A percentile compares a stretch with the other conserved stretches of the same genome.
Evolutionary conservation across 2,113 vertebrate genomes (phyloP).

Genomic region (Fregata magnificens): DNA sequence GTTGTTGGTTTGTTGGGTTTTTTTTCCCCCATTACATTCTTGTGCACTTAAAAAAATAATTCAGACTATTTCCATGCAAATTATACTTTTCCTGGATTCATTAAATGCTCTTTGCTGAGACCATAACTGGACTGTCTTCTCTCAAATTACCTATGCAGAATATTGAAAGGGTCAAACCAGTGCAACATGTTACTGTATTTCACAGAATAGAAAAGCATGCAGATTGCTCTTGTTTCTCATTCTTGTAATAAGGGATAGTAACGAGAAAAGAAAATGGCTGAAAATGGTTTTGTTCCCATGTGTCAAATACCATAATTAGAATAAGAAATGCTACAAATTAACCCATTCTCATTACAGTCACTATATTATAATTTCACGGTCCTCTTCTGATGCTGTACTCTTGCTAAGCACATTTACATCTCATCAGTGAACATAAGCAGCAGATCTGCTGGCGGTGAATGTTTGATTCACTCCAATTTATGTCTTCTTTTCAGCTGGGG

Average conservation of each 20-base stretch:
- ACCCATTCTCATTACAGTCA: constrained; percentile 54
- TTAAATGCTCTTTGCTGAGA: constrained; percentile 67
- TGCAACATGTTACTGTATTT: constrained; percentile 34
- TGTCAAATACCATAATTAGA: constrained; percentile 60
- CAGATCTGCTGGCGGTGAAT: constrained; percentile 6
- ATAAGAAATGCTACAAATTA: constrained; percentile 63
- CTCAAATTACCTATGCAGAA: constrained; percentile 51
- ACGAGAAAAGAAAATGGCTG: constrained; percentile 43
- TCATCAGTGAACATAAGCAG: constrained; percentile 37
- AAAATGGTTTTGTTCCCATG: constrained; percentile 30
- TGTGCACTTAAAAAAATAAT: constrained; percentile 31
- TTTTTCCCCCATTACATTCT: neutral
- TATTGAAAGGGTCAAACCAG: constrained; percentile 67
- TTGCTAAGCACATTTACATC: constrained; percentile 52
- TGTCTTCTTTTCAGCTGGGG: constrained; percentile 25
- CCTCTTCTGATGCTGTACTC: constrained; percentile 32
- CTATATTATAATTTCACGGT: constrained; percentile 48
- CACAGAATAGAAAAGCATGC: constrained; percentile 38
- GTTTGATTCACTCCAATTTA: constrained; percentile 44
- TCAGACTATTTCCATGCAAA: constrained; percentile 71
- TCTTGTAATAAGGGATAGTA: constrained; percentile 39
- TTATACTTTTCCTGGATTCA: constrained; percentile 64
- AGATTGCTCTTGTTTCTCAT: constrained; percentile 43
- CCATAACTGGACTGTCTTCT: constrained; percentile 27
- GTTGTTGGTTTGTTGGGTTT: neutral